phyloP scores from a whole-genome alignment of 30 jellyfish, hydroid and myxozoan genomes.

The Hydractinia echinata region DNA sequence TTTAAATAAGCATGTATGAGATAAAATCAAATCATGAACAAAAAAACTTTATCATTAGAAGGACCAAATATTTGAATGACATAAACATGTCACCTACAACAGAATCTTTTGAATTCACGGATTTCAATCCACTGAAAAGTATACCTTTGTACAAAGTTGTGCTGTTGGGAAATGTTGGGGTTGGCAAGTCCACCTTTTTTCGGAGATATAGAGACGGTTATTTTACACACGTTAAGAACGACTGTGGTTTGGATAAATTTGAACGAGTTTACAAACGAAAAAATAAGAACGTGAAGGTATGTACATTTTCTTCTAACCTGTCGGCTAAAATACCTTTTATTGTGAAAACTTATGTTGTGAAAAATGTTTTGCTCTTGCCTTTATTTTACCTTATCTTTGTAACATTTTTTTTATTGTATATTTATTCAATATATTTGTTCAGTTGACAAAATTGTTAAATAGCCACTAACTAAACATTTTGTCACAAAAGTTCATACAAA shows the following conservation, averaged over 20 bases:
- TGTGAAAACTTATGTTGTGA: not conserved
- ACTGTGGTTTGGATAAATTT: conserved; percentile 62
- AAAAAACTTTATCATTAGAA: too few relatives aligned
- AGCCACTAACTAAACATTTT: too few relatives aligned
- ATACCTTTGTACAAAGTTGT: conserved; percentile 45
- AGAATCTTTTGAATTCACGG: too few relatives aligned
- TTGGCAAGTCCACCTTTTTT: conserved; percentile 74
- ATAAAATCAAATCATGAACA: too few relatives aligned
- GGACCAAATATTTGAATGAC: too few relatives aligned
- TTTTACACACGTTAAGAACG: conserved; percentile 44
- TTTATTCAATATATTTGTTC: too few relatives aligned
- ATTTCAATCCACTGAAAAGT: not conserved
- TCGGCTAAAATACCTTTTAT: not conserved
- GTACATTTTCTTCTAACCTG: not conserved
- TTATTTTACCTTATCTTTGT: not conserved
- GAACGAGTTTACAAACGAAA: conserved; percentile 32
- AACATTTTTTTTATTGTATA: not conserved
- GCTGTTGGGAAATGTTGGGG: conserved; percentile 69
- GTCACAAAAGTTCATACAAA: too few relatives aligned
- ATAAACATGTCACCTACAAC: too few relatives aligned
- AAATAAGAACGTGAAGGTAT: conserved; percentile 33
- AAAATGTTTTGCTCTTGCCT: not conserved
- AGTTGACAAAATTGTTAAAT: too few relatives aligned
- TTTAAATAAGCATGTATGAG: too few relatives aligned
- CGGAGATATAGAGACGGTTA: conserved; percentile 56